A percentile compares a stretch with the other conserved stretches of the same genome.
phyloP scores from a whole-genome alignment of 2,888 invertebrate genomes.

The Caenorhabditis sinica region DNA sequence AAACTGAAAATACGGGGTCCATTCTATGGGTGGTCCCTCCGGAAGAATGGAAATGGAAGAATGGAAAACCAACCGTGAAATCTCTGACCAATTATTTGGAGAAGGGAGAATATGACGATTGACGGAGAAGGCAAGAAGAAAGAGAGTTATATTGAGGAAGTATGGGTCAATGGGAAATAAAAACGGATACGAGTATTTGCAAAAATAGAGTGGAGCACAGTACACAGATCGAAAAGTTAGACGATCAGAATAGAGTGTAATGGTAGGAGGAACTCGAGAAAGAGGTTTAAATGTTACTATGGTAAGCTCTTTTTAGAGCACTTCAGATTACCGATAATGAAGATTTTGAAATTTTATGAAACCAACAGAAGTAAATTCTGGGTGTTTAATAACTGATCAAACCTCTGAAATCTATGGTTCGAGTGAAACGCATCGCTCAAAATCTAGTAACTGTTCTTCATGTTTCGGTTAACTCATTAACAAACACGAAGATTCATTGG shows the following conservation, averaged over 20 bases:
- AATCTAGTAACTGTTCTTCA: too few species aligned
- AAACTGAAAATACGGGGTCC: background rate
- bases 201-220: background rate
- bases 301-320: background rate
- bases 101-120: slow-evolving; percentile 15
- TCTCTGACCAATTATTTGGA: slow-evolving; percentile 29
- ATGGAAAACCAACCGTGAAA: slow-evolving; percentile 26
- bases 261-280: background rate
- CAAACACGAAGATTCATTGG: too few species aligned
- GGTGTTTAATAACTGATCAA: too few species aligned
- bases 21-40: background rate
- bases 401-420: too few species aligned
- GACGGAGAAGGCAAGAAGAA: background rate
- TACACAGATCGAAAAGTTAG: slow-evolving; percentile 15
- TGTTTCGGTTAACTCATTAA: too few species aligned
- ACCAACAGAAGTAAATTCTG: too few species aligned
- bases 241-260: background rate
- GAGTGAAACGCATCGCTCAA: too few species aligned
- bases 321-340: too few species aligned
- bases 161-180: slow-evolving; percentile 17
- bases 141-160: slow-evolving; percentile 12
- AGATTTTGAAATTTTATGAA: too few species aligned
- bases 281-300: background rate
- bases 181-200: slow-evolving; percentile 5
- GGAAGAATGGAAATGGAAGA: slow-evolving; percentile 8